Conservation (phyloP, 2,113 vertebrate genomes). For the Petrocephalus microphthalmus region DNA sequence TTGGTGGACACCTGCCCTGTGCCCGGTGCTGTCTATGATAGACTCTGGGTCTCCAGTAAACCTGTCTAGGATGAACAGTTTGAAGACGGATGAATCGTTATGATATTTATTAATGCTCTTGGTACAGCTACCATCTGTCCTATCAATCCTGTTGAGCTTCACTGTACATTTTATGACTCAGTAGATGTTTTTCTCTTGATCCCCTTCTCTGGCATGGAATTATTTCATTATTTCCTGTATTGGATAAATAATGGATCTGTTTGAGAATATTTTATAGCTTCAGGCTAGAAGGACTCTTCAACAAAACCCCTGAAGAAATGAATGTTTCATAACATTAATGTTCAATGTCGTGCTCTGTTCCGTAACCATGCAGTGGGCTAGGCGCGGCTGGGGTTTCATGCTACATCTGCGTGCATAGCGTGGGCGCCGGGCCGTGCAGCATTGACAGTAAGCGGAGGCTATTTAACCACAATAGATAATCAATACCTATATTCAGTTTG, state of each 20-base stretch:
- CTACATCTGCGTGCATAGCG: background rate
- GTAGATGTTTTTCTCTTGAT: background rate
- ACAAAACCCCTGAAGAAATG: conserved; percentile 1
- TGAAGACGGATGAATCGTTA: background rate
- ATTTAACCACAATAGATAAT: background rate
- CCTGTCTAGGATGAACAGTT: background rate
- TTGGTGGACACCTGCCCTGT: background rate
- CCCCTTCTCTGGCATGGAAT: background rate
- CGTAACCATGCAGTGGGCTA: background rate
- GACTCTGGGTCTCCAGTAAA: background rate
- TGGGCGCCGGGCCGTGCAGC: background rate
- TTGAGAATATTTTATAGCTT: background rate
- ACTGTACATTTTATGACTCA: background rate
- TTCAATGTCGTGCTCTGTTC: background rate
- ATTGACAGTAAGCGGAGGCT: background rate
- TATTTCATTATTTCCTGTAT: background rate
- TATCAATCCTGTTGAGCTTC: background rate
- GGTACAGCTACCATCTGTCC: background rate
- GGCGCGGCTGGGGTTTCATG: background rate
- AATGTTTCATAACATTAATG: conserved; percentile 3
- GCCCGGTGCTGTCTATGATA: background rate
- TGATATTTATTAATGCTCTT: background rate
- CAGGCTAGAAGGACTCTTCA: background rate
- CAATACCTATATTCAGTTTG: background rate
- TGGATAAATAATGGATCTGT: conserved; percentile 14